A percentile compares a stretch with the other conserved stretches of the same genome.
Evolutionary conservation across 1,140 invertebrate genomes (phyloP).

Genomic region (Augochlora pura): DNA sequence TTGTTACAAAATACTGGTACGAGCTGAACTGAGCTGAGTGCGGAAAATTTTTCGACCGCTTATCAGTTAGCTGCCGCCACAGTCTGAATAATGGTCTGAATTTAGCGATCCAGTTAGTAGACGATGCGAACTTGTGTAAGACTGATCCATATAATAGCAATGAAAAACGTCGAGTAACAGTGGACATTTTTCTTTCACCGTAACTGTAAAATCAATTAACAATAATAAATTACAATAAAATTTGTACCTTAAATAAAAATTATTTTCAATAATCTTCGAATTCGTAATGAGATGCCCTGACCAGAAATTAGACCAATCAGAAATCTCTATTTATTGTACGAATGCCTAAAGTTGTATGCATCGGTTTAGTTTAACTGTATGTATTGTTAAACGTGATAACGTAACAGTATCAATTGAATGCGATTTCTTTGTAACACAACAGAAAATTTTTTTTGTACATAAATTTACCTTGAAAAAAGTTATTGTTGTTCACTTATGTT

Average conservation of each 20-base stretch:
- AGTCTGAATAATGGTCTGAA: background rate
- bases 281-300: background rate
- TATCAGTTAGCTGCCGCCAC: background rate
- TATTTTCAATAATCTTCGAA: background rate
- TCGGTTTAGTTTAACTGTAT: background rate
- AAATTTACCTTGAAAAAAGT: background rate
- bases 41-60: background rate
- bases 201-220: too few relatives aligned
- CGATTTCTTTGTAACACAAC: background rate
- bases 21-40: too few relatives aligned
- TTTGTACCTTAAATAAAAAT: too few relatives aligned
- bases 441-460: background rate
- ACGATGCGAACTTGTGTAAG: background rate
- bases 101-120: slow-evolving; percentile 22
- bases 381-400: too few relatives aligned
- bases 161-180: too few relatives aligned
- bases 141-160: background rate
- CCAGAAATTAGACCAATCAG: slow-evolving; percentile 11
- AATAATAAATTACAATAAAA: too few relatives aligned
- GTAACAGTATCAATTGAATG: background rate
- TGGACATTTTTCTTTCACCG: too few relatives aligned
- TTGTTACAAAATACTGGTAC: background rate
- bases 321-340: background rate
- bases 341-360: background rate
- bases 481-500: slow-evolving; percentile 1